Conservation (phyloP, 2,888 invertebrate species). For the Sesia apiformis region DNA sequence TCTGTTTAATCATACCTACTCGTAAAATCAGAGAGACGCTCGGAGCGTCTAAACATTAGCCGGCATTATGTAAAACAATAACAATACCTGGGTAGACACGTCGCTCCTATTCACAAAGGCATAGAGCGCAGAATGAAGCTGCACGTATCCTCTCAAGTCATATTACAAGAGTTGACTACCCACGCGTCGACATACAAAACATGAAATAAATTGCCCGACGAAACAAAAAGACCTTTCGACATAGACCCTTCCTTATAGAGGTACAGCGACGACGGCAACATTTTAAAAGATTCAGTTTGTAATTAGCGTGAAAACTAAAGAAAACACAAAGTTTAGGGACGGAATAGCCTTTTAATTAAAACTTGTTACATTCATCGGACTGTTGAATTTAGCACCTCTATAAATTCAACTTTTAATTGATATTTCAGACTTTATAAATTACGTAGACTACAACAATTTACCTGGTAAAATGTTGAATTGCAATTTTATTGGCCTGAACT, state of each 20-base stretch:
- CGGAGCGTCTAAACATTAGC: constrained; percentile 2
- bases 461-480: neutral
- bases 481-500: neutral
- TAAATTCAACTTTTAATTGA: neutral
- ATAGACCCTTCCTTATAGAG: constrained; percentile 16
- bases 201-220: constrained; percentile 28
- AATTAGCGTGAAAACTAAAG: neutral
- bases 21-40: constrained; percentile 10
- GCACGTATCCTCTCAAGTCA: neutral
- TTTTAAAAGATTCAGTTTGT: neutral
- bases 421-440: neutral
- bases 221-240: constrained; percentile 26
- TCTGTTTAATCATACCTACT: constrained; percentile 10
- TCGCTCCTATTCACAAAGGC: constrained; percentile 3
- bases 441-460: neutral
- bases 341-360: neutral
- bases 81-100: constrained; percentile 15
- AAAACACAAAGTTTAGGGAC: neutral
- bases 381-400: neutral
- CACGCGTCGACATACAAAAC: constrained; percentile 15
- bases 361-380: neutral
- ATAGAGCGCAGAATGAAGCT: neutral
- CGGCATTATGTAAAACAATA: constrained; percentile 9
- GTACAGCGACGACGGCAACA: neutral
- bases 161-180: constrained; percentile 5